Evolutionary conservation across 2,888 invertebrate species (phyloP).

Genomic region (Polyploca ridens): DNA sequence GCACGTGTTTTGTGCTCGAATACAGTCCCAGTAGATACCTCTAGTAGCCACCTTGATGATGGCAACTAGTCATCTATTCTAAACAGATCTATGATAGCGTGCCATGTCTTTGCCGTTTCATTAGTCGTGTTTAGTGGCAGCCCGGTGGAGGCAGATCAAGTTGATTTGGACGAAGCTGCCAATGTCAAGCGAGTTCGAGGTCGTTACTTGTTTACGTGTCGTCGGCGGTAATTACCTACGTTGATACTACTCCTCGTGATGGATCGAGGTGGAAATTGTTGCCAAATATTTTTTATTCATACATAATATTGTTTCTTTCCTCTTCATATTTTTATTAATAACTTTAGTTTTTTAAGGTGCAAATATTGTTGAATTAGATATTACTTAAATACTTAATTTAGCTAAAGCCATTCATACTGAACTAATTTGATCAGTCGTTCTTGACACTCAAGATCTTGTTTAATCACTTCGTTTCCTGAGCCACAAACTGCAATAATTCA

Average conservation of each 20-base stretch:
- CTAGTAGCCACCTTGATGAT: slow-evolving; percentile 24
- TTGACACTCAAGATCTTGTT: slow-evolving; percentile 4
- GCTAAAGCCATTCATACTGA: neutral
- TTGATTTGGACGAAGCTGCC: slow-evolving; percentile 50
- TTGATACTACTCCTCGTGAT: slow-evolving; percentile 33
- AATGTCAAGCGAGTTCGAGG: slow-evolving; percentile 70
- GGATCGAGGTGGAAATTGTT: slow-evolving; percentile 55
- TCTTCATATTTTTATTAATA: neutral
- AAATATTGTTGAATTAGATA: neutral
- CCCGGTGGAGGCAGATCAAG: slow-evolving; percentile 44
- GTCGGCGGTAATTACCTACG: slow-evolving; percentile 57
- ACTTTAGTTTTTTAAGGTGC: neutral
- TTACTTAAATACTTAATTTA: neutral
- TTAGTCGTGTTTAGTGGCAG: slow-evolving; percentile 24
- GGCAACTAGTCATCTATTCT: slow-evolving; percentile 23
- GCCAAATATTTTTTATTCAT: slow-evolving; percentile 48
- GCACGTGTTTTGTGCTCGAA: slow-evolving; percentile 42
- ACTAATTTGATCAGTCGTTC: neutral
- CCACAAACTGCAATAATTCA: neutral
- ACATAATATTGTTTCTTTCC: neutral
- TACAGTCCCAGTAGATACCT: slow-evolving; percentile 31
- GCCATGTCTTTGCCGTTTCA: slow-evolving; percentile 19
- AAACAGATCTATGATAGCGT: slow-evolving; percentile 38
- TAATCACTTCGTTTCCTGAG: slow-evolving; percentile 1
- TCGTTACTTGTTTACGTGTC: slow-evolving; percentile 64